A percentile compares a stretch with the other conserved stretches of the same genome.
phyloP scores from a whole-genome alignment of 2,888 invertebrate genomes.

The Ferdinandea cuprea region DNA sequence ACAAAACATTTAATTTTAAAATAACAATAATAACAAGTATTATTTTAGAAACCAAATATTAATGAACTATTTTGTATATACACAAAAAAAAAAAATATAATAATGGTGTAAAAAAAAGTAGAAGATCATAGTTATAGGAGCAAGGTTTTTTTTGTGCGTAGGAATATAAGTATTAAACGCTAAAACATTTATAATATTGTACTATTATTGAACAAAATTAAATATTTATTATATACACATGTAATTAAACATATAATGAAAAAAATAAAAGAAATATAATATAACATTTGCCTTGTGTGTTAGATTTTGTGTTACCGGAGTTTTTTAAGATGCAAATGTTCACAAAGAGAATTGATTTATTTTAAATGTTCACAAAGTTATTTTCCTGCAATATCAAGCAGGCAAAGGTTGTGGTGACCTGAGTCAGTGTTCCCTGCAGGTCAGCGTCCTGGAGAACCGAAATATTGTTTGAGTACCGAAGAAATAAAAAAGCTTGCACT shows the following conservation, averaged over 20 bases:
- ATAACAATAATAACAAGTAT: slow-evolving; percentile 27
- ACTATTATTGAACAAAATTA: slow-evolving; percentile 47
- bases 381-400: too few relatives aligned
- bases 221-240: slow-evolving; percentile 62
- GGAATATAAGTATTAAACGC: slow-evolving; percentile 34
- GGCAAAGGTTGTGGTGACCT: too few relatives aligned
- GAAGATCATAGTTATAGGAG: slow-evolving; percentile 41
- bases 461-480: too few relatives aligned
- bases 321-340: too few relatives aligned
- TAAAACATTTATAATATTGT: slow-evolving; percentile 57
- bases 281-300: slow-evolving; percentile 39
- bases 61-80: slow-evolving; percentile 59
- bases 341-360: too few relatives aligned
- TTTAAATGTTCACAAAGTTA: too few relatives aligned
- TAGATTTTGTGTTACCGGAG: background rate
- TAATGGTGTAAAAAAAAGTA: slow-evolving; percentile 44
- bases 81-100: slow-evolving; percentile 25
- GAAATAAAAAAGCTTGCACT: too few relatives aligned
- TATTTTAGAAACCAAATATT: slow-evolving; percentile 29
- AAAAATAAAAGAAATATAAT: slow-evolving; percentile 51
- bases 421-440: too few relatives aligned
- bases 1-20: background rate
- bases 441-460: too few relatives aligned
- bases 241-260: slow-evolving; percentile 45
- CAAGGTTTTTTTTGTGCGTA: slow-evolving; percentile 35